phyloP scores from a whole-genome alignment of 2,888 invertebrate genomes.

The Doris montereyensis region DNA sequence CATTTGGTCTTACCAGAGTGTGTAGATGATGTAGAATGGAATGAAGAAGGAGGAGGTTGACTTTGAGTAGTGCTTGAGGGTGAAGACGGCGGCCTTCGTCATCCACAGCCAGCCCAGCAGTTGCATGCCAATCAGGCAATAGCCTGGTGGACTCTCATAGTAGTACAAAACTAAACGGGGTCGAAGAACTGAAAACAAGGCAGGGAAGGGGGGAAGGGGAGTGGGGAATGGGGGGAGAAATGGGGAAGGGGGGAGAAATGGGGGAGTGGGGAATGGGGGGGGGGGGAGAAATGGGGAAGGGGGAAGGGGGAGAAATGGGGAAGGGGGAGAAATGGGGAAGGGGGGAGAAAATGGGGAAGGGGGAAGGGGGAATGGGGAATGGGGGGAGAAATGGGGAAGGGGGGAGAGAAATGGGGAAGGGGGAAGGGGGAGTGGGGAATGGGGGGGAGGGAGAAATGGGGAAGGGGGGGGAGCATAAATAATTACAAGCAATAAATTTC shows the following conservation, averaged over 20 bases:
- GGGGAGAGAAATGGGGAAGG: background rate
- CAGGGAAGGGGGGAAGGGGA: background rate
- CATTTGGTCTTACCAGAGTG: slow-evolving; percentile 86
- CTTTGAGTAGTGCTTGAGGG: slow-evolving; percentile 86
- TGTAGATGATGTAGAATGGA: slow-evolving; percentile 86
- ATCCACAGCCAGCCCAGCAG: slow-evolving; percentile 89
- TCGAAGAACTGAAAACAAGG: slow-evolving; percentile 82
- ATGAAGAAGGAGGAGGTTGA: slow-evolving; percentile 85
- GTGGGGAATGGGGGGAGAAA: background rate
- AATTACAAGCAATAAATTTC: no score
- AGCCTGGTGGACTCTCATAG: slow-evolving; percentile 93
- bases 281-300: background rate
- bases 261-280: background rate
- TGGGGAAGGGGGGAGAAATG: background rate
- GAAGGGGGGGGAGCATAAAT: background rate
- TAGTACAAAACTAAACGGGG: slow-evolving; percentile 89
- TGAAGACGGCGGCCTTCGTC: slow-evolving; percentile 80
- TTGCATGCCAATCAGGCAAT: slow-evolving; percentile 82
- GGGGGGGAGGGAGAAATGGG: background rate
- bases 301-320: background rate
- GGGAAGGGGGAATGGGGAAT: background rate
- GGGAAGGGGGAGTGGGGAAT: background rate
- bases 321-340: background rate
- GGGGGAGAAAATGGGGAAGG: background rate
- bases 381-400: background rate